These are phyloP conservation scores for Chromobotia macracanthus DNA, from an alignment of 2,797 vertebrate species.

Conservation along the genomic window DNA sequence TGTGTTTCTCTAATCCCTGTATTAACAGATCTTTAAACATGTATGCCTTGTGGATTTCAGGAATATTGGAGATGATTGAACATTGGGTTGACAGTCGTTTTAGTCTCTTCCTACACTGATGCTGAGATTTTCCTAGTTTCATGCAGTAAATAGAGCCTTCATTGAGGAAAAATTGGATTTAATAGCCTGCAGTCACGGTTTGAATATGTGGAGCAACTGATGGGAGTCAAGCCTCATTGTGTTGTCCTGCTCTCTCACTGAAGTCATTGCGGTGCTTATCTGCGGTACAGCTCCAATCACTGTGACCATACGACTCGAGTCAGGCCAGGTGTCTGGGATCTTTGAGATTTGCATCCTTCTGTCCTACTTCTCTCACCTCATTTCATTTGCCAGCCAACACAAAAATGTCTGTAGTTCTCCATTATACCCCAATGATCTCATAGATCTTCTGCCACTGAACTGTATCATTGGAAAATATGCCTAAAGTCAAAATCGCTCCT, in stretches of 20 bases:
- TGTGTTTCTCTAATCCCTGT: no score
- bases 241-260: constrained; percentile 28
- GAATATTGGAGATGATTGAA: background rate
- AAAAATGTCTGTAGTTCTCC: constrained; percentile 49
- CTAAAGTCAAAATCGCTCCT: background rate
- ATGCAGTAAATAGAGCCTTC: background rate
- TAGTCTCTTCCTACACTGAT: background rate
- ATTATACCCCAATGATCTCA: constrained; percentile 56
- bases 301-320: constrained; percentile 61
- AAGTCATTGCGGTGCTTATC: constrained; percentile 44
- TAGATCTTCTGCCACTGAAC: constrained; percentile 46
- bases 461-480: background rate
- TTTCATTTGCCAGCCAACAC: constrained; percentile 63
- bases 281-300: constrained; percentile 49
- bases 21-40: no score
- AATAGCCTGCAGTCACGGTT: constrained; percentile 16
- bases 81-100: background rate
- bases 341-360: constrained; percentile 52
- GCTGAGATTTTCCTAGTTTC: background rate
- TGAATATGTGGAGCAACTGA: background rate
- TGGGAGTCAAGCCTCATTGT: constrained; percentile 46
- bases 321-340: constrained; percentile 70
- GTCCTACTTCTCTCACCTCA: constrained; percentile 58
- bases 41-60: background rate
- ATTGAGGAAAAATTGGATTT: background rate